phyloP scores from a whole-genome alignment of 2,888 invertebrate species.

The Leptinotarsa rubiginosa region DNA sequence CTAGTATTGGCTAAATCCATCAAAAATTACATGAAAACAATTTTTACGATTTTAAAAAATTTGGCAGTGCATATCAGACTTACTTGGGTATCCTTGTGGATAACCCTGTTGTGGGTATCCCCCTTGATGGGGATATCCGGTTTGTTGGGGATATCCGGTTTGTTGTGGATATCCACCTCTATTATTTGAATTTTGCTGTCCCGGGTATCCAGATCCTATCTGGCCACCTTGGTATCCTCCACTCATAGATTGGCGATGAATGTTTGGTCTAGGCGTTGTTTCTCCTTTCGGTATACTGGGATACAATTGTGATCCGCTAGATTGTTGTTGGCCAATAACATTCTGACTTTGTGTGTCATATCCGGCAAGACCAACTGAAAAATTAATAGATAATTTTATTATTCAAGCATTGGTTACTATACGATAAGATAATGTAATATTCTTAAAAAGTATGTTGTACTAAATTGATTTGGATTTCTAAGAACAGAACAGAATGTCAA shows the following conservation, averaged over 20 bases:
- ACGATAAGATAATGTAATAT: too few species aligned
- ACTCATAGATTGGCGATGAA: slow-evolving; percentile 39
- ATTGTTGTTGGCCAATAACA: slow-evolving; percentile 32
- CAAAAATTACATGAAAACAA: too few species aligned
- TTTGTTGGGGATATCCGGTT: slow-evolving; percentile 3
- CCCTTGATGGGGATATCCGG: slow-evolving; percentile 27
- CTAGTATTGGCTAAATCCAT: too few species aligned
- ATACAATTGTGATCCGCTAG: slow-evolving; percentile 48
- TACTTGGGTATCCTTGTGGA: slow-evolving; percentile 26
- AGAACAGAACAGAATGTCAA: too few species aligned
- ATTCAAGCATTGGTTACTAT: too few species aligned
- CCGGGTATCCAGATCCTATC: slow-evolving; percentile 62
- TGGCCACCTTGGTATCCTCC: slow-evolving; percentile 60
- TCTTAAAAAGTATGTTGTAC: too few species aligned
- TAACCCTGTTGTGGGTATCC: slow-evolving; percentile 31
- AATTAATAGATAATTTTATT: not conserved
- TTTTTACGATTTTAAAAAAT: too few species aligned
- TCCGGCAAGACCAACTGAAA: slow-evolving; percentile 51
- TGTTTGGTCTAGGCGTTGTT: slow-evolving; percentile 59
- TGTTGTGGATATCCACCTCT: slow-evolving; percentile 34
- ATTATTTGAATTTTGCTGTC: slow-evolving; percentile 23
- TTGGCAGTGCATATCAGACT: too few species aligned
- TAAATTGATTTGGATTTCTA: too few species aligned
- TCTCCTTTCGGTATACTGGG: slow-evolving; percentile 58
- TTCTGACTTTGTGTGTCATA: slow-evolving; percentile 54